Percentiles rank a stretch among this genome's conserved stretches.
Conservation (phyloP, 2,888 invertebrate genomes). For the Cinara cedri region DNA sequence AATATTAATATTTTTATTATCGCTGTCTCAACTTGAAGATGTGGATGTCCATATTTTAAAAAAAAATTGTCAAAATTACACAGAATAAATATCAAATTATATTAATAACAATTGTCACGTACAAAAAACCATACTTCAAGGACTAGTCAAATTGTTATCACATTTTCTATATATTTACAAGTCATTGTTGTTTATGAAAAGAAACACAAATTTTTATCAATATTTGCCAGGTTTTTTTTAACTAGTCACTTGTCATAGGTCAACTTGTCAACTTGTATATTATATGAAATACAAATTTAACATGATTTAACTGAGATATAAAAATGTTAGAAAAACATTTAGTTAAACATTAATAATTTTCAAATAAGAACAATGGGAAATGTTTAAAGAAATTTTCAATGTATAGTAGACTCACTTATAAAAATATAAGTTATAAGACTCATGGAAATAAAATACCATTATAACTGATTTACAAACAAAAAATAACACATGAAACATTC, state of each 20-base stretch:
- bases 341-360: too few species aligned
- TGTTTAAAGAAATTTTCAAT: too few species aligned
- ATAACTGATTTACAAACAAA: too few species aligned
- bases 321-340: too few species aligned
- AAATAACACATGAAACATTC: too few species aligned
- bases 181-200: constrained; percentile 22
- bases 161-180: constrained; percentile 32
- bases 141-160: constrained; percentile 28
- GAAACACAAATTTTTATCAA: constrained; percentile 11
- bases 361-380: too few species aligned
- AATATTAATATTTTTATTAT: background rate
- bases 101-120: constrained; percentile 26
- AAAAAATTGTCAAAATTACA: background rate
- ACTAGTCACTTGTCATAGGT: constrained; percentile 18
- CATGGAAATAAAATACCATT: too few species aligned
- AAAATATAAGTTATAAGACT: too few species aligned
- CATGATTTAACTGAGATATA: too few species aligned
- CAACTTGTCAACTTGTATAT: constrained; percentile 35
- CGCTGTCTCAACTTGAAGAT: constrained; percentile 7
- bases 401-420: too few species aligned
- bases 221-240: constrained; percentile 20
- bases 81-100: constrained; percentile 17
- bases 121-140: constrained; percentile 21
- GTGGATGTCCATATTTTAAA: constrained; percentile 5
- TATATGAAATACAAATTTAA: constrained; percentile 26